Conservation (phyloP, 2,113 vertebrate species). For the Danionella cerebrum region DNA sequence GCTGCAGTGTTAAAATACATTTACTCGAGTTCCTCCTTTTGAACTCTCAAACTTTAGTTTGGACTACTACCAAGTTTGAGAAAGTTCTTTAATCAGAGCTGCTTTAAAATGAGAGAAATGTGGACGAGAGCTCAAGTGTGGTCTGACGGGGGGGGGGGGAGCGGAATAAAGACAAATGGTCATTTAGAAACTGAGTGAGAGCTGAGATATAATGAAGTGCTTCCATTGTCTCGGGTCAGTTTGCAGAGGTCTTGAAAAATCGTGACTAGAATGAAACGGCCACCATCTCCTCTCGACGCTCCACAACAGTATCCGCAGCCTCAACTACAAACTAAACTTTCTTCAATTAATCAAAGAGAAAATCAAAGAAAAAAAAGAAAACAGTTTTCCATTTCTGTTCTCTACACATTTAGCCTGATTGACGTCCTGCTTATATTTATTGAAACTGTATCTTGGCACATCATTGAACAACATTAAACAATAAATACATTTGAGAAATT, state of each 20-base stretch:
- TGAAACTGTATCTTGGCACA: too few species aligned
- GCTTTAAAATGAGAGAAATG: neutral
- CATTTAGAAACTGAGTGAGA: neutral
- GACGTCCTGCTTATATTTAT: too few species aligned
- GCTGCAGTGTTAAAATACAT: constrained; percentile 12
- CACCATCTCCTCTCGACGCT: neutral
- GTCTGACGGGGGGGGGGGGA: neutral
- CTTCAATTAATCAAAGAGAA: too few species aligned
- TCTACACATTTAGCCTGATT: too few species aligned
- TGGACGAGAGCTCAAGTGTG: constrained; percentile 9
- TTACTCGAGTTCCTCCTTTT: neutral
- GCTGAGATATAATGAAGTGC: constrained; percentile 27
- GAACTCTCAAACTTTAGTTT: neutral
- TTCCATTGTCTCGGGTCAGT: constrained; percentile 13
- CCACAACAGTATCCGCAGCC: too few species aligned
- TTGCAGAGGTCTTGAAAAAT: constrained; percentile 6
- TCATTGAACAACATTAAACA: too few species aligned
- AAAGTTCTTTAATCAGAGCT: neutral
- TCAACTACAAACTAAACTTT: too few species aligned
- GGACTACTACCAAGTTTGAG: neutral
- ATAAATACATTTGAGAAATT: too few species aligned
- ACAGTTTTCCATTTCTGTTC: too few species aligned
- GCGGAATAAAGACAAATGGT: constrained; percentile 16
- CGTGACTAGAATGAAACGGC: constrained; percentile 8
- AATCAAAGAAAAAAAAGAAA: too few species aligned